These are phyloP conservation scores for Hyperoplus lanceolatus DNA, from an alignment of 2,797 vertebrate genomes.

Conservation along the genomic window DNA sequence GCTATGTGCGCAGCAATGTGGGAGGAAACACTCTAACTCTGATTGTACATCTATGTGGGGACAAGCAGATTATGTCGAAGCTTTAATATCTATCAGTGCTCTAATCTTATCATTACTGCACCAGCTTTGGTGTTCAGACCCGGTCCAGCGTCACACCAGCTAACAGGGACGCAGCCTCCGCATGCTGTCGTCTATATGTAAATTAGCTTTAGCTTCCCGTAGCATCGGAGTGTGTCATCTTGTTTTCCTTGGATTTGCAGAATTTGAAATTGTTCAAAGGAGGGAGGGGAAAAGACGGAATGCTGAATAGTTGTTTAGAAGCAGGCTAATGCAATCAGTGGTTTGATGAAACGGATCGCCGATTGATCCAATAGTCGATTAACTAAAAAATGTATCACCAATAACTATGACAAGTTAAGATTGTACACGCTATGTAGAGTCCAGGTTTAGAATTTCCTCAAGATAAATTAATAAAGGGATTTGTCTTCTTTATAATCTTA, in stretches of 20 bases:
- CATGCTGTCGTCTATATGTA: conserved; percentile 12
- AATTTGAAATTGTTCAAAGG: neutral
- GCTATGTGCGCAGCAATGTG: conserved; percentile 64
- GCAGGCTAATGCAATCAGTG: neutral
- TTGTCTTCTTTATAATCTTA: no score
- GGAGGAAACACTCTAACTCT: conserved; percentile 38
- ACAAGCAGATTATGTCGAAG: conserved; percentile 13
- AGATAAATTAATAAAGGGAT: no score
- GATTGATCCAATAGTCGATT: neutral
- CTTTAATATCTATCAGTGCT: conserved; percentile 1
- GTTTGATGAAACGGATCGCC: neutral
- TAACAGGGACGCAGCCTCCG: neutral
- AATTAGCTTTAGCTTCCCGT: conserved; percentile 7
- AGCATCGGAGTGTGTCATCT: neutral
- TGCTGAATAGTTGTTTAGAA: neutral
- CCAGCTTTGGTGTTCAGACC: neutral
- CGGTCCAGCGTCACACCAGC: neutral
- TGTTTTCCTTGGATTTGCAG: conserved; percentile 5
- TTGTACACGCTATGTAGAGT: no score
- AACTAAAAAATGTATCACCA: neutral
- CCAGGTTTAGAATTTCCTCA: no score
- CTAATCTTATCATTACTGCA: neutral
- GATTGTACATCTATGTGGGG: conserved; percentile 33
- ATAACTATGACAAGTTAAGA: no score
- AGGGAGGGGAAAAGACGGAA: neutral